Evolutionary conservation across 2,113 vertebrate genomes (phyloP), one percentile per base, ranked within the genome.

Genomic region (Ceyx melanurus): DNA sequence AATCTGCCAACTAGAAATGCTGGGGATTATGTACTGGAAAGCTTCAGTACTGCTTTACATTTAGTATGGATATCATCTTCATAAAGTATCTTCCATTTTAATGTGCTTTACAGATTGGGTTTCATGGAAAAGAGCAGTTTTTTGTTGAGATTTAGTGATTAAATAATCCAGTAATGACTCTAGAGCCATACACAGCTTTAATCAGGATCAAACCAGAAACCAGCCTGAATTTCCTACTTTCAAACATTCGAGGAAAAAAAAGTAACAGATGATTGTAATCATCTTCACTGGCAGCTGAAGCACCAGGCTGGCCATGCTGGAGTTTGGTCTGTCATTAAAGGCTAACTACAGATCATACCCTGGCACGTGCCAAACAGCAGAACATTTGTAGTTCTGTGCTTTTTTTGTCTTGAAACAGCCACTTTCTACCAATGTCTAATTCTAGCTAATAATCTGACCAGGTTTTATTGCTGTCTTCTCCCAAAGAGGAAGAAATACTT

Each of bases 61-160:
- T 96, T 90, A 87, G 37, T 53, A 76, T 68, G 86, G 83, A 33
- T 95, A 94, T 89, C 45, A n/a, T 96, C 83, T 96, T 92, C 74
- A 73, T 86, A 76, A 92, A 92, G 10, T 86, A 72, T 68, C 77
- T 86, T 87, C 31, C 42, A 10, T 93, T 92, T 83, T 92, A 86
- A 75, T 89, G 40, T 73, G 54, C 61, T 90, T 90, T 90, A 53
- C 42, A 73, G 83, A 84, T 90, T 71, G 5, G 3, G 10, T 96
- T 95, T 93, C 86, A 29, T 62, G 58, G 62, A 89, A 89, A 42
- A 28, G 29, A 89, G 11, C 45, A 72, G 54, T 3, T 90, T 82
- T 37, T 88, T 92, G 43, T 81, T 93, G 80, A 78, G 86, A 68
- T 87, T 86, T 70, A 70, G 70, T 76, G 78, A 90, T 91, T 89